Base-by-base conservation (phyloP, 2,113 vertebrate species). In the Sylvicapra grimmia region DNA sequence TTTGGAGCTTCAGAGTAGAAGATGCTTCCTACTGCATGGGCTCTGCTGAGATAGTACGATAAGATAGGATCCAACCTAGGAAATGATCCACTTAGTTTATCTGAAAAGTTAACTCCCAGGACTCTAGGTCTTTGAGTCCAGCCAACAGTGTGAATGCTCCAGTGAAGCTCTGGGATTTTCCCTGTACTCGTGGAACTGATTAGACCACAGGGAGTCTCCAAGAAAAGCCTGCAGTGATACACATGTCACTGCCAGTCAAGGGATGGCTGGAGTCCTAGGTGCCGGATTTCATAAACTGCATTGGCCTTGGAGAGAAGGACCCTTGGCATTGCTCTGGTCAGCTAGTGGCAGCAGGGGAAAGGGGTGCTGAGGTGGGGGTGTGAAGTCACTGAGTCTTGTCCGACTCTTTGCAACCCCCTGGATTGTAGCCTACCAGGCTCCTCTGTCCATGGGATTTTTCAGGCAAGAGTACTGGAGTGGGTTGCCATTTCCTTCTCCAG, bases 281-380 rank as follows among this genome's bases (percentile, higher is more conserved):
- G 15, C 75, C 79, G 58, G 23, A 33, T 51, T 80, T 90, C 77
- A 25, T 59, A 86, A 44, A 80, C 49, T 16, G 13, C 19, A 1
- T 40, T 51, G 95, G 9, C 85, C 63, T 80, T 53, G 19, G 75
- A 97, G 63, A 54, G 63, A 90, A 89, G 86, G 89, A 79, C 87
- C 44, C 2, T 97, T 53, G 92, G 86, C 90, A 75, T 97, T 97
- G 96, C 96, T 96, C 93, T 91, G 58, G 85, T 72, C 92, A 95
- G 96, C n/a, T 94, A 83, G 84, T 89, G 15, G 14, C 0, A 0
- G 19, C n/a, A 6, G 91, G 80, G 65, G 49, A 29, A 44, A 36
- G 65, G 88, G 87, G 80, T 93, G 25, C 93, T 86, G 80, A 90
- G 94, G 90, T 68, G 25, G 95, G 94, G 87, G 82, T 98, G 80